Evolutionary conservation across 2,888 invertebrate genomes (phyloP), one percentile per base, ranked within the genome.

Genomic region (Cataglyphis rosenhaueri): DNA sequence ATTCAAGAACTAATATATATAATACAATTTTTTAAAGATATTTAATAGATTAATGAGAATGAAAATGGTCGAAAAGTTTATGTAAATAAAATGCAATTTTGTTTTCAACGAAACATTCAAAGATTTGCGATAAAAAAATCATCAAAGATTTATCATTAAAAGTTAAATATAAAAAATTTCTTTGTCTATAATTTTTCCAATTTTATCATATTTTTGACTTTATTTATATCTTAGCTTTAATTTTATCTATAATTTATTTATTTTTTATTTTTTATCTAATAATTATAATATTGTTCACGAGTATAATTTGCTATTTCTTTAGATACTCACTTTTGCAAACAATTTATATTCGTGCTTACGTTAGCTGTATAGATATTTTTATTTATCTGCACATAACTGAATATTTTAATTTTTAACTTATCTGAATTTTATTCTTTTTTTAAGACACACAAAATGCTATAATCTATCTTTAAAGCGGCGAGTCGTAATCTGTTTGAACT

Each of bases 11-110:
- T 18, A 41, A 41, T 10, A 73, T 41, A 29, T 38, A 25, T 18
- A 57, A 57, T 18, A 15, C 18, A 15, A 18, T 18, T 71, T 21
- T 38, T 55, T 29, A 18, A 41, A 41, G 29, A 35, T 52, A 59
- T 41, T 73, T 61, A 73, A 29, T n/a, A 10, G 18, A n/a, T 73
- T 59, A 41, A 73, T 15, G 18, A 71, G 15, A 71, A 10, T 3
- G 25, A 9, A 59, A 18, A 35, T 41, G 25, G 25, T 59, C 4
- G 12, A 15, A 29, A 38, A 73, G 5, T 71, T 57, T 73, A 12
- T 3, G 6, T 25, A 21, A 55, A 21, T 59, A 10, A 38, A 6
- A 38, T 18, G 25, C 35, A 61, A 38, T 38, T 61, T 71, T 57
- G 5, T 12, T 71, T 25, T 25, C 1, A 59, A 57, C 12, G 10